Evolutionary conservation across 2,113 vertebrate genomes (phyloP).

Genomic region (Heptranchias perlo): DNA sequence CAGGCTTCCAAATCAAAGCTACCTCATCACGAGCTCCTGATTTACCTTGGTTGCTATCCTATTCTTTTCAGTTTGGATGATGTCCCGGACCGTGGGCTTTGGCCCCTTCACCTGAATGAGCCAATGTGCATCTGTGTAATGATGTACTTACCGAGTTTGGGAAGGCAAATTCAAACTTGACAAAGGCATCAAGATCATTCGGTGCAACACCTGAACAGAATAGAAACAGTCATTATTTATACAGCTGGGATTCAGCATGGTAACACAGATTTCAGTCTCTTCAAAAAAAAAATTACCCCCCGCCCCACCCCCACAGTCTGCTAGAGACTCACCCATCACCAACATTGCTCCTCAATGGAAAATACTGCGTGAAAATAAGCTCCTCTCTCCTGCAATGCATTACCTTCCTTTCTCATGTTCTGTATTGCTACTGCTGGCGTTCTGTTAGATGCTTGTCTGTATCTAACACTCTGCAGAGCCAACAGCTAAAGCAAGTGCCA

Average conservation of each 20-base stretch:
- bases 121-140: background rate
- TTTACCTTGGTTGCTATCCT: background rate
- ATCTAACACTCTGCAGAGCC: background rate
- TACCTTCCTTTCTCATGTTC: background rate
- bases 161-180: conserved; percentile 86
- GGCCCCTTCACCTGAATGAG: background rate
- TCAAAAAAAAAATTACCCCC: background rate
- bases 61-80: background rate
- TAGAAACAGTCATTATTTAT: background rate
- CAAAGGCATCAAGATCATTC: conserved; percentile 74
- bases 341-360: too few species aligned
- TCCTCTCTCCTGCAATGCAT: background rate
- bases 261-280: background rate
- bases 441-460: background rate
- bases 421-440: background rate
- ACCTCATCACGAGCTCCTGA: background rate
- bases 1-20: background rate
- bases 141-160: conserved; percentile 66
- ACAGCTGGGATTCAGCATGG: background rate
- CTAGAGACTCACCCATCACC: background rate
- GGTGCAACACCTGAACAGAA: conserved; percentile 62
- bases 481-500: background rate
- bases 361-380: background rate
- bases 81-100: background rate
- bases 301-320: too few species aligned